Percentiles rank a stretch among this genome's conserved stretches.
These are phyloP conservation scores for Drosophila testacea DNA, from an alignment of 2,888 invertebrate species.

Conservation along the genomic window DNA sequence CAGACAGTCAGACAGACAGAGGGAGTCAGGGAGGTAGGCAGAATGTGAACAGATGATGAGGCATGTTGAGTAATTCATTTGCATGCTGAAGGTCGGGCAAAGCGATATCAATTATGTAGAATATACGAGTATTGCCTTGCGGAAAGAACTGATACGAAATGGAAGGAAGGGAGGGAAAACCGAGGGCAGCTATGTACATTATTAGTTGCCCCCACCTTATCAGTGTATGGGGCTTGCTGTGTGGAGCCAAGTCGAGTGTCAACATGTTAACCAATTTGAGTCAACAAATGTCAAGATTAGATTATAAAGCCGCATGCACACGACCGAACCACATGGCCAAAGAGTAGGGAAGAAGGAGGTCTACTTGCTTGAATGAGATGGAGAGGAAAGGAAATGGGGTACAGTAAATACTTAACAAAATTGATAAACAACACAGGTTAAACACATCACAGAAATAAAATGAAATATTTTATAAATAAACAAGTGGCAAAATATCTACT, in stretches of 20 bases:
- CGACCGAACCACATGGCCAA: constrained; percentile 43
- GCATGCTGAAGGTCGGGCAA: constrained; percentile 67
- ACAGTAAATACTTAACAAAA: constrained; percentile 24
- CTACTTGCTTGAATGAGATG: not conserved
- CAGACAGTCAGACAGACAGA: not conserved
- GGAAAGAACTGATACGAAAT: constrained; percentile 41
- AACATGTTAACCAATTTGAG: constrained; percentile 80
- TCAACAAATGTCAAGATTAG: constrained; percentile 77
- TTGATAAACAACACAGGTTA: constrained; percentile 20
- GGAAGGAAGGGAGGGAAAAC: not conserved
- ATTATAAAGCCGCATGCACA: constrained; percentile 46
- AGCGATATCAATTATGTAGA: constrained; percentile 60
- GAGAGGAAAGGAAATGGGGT: not conserved
- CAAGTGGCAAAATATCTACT: constrained; percentile 11
- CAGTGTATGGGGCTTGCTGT: constrained; percentile 24
- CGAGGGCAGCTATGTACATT: constrained; percentile 18
- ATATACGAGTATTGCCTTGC: constrained; percentile 22
- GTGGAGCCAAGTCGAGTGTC: constrained; percentile 63
- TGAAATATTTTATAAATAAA: constrained; percentile 54
- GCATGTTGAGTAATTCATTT: constrained; percentile 74
- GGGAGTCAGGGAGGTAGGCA: not conserved
- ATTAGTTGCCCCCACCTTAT: constrained; percentile 44
- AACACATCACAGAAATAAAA: constrained; percentile 23
- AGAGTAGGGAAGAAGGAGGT: not conserved
- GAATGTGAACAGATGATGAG: constrained; percentile 32